phyloP scores from a whole-genome alignment of 1,140 invertebrate genomes.

The Hyles vespertilio region DNA sequence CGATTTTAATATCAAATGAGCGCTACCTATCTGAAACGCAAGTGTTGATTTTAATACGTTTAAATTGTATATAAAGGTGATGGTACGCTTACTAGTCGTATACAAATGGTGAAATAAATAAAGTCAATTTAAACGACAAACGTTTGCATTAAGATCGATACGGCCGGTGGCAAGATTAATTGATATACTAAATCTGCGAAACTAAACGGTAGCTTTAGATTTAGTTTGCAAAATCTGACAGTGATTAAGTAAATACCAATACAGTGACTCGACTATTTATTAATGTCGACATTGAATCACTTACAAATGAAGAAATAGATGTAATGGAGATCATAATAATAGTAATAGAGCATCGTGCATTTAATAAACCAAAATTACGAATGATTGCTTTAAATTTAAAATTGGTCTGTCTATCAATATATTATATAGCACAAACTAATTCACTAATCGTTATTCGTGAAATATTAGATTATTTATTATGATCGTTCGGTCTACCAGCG shows the following conservation, averaged over 20 bases:
- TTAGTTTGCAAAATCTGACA: conserved; percentile 12
- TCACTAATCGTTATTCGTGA: too few relatives aligned
- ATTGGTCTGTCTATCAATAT: neutral
- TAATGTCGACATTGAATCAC: too few relatives aligned
- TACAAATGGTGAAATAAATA: neutral
- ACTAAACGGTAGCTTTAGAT: too few relatives aligned
- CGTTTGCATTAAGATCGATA: too few relatives aligned
- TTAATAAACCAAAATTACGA: too few relatives aligned
- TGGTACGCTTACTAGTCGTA: conserved; percentile 12
- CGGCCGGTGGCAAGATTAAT: conserved; percentile 5
- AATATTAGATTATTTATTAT: too few relatives aligned
- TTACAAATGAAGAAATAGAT: too few relatives aligned
- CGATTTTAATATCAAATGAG: conserved; percentile 58
- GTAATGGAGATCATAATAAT: too few relatives aligned
- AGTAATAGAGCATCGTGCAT: too few relatives aligned
- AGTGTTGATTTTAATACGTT: conserved; percentile 7
- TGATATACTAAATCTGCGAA: too few relatives aligned
- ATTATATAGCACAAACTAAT: too few relatives aligned
- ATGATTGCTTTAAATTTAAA: conserved; percentile 1
- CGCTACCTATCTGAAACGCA: conserved; percentile 25
- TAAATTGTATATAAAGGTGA: conserved; percentile 34
- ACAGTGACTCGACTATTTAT: neutral
- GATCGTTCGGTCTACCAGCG: conserved; percentile 3
- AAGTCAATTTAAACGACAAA: conserved; percentile 1
- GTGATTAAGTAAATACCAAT: conserved; percentile 10